Conservation (phyloP, 1,140 invertebrate species). For the Saccostrea cuccullata region DNA sequence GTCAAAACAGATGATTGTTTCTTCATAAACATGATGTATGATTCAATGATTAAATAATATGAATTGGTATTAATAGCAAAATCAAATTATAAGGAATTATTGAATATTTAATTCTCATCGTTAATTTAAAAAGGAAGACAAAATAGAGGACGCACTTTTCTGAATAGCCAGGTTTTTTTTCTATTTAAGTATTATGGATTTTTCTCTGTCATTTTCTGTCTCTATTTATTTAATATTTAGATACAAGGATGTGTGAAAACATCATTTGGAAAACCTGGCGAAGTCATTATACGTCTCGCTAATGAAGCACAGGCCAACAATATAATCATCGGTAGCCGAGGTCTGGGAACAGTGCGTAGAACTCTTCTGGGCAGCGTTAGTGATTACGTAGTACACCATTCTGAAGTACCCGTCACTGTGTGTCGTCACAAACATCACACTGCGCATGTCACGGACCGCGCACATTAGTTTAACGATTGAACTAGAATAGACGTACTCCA, state of each 20-base stretch:
- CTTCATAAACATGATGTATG: too few species aligned
- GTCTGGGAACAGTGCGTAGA: conserved; percentile 60
- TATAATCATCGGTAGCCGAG: conserved; percentile 63
- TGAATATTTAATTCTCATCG: too few species aligned
- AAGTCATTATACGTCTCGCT: conserved; percentile 53
- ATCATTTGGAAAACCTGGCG: conserved; percentile 54
- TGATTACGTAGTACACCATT: conserved; percentile 63
- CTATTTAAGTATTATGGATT: too few species aligned
- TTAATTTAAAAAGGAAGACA: too few species aligned
- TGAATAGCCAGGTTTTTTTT: too few species aligned
- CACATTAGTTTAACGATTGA: not conserved
- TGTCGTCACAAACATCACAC: conserved; percentile 38
- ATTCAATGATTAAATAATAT: too few species aligned
- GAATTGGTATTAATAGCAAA: too few species aligned
- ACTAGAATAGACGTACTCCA: too few species aligned
- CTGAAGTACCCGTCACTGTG: conserved; percentile 60
- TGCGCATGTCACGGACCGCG: not conserved
- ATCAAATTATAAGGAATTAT: too few species aligned
- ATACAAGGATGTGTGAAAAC: conserved; percentile 35
- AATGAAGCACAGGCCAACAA: conserved; percentile 58
- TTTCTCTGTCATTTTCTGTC: not conserved
- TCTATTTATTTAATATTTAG: not conserved
- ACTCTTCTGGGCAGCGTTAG: conserved; percentile 65
- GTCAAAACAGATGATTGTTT: too few species aligned
- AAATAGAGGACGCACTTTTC: too few species aligned